A percentile compares a stretch with the other conserved stretches of the same genome.
phyloP scores from a whole-genome alignment of 2,797 vertebrate species.

The Rhodeus uyekii region DNA sequence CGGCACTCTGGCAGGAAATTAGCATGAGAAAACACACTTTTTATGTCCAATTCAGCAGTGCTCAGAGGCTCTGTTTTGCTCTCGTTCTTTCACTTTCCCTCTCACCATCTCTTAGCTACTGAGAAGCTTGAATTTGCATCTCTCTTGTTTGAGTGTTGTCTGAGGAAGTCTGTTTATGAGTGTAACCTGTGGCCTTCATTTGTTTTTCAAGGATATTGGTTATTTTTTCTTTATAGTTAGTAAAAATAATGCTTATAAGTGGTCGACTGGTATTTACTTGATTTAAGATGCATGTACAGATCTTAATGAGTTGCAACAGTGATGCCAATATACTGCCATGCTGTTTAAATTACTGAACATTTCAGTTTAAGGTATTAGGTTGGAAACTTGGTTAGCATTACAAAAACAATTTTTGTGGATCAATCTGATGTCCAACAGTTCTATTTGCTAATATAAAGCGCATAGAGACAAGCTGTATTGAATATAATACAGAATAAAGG shows the following conservation, averaged over 20 bases:
- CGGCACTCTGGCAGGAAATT: conserved; percentile 49
- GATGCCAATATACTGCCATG: background rate
- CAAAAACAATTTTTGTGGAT: background rate
- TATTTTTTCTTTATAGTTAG: conserved; percentile 11
- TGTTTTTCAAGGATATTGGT: conserved; percentile 4
- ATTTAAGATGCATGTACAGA: background rate
- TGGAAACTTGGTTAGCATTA: background rate
- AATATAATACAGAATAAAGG: too few species aligned
- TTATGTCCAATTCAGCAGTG: conserved; percentile 40
- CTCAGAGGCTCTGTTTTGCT: conserved; percentile 43
- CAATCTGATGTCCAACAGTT: conserved; percentile 4
- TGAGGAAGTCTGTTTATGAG: conserved; percentile 56
- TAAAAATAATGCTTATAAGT: conserved; percentile 1
- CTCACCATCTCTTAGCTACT: conserved; percentile 31
- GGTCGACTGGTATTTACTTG: conserved; percentile 23
- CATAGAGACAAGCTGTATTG: background rate
- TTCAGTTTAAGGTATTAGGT: background rate
- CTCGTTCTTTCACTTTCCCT: conserved; percentile 30
- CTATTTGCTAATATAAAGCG: conserved; percentile 22
- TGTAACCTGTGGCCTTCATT: conserved; percentile 34
- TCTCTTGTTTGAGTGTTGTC: conserved; percentile 46
- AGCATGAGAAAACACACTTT: conserved; percentile 57
- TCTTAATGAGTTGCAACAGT: conserved; percentile 8
- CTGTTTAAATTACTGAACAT: background rate
- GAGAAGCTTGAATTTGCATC: conserved; percentile 37